Percentiles rank a stretch among this genome's conserved stretches.
Evolutionary conservation across 2,113 vertebrate genomes (phyloP).

Genomic region (Alosa alosa): DNA sequence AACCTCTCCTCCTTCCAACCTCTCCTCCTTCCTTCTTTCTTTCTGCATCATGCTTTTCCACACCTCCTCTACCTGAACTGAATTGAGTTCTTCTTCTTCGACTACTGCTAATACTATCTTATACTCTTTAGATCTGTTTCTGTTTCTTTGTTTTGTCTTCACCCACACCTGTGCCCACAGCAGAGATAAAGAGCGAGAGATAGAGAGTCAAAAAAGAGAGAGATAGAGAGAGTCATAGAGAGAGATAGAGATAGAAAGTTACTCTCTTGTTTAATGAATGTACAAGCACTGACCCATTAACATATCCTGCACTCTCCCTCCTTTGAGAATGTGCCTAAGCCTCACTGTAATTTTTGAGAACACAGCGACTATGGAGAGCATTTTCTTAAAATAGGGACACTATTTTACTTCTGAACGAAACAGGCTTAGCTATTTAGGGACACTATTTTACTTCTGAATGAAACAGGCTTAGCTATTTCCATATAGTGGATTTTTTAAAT

Average conservation of each 20-base stretch:
- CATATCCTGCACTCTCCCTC: no score
- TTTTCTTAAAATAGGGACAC: constrained; percentile 7
- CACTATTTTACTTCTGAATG: no score
- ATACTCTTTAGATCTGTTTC: background rate
- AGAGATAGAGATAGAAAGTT: no score
- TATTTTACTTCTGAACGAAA: background rate
- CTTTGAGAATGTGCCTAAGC: background rate
- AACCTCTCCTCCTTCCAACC: background rate
- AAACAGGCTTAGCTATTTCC: no score
- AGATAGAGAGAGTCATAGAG: no score
- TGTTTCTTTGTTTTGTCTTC: background rate
- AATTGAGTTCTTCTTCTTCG: no score
- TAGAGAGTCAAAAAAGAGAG: no score
- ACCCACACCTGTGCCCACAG: background rate
- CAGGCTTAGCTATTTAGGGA: background rate
- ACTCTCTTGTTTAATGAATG: no score
- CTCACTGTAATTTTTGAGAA: background rate
- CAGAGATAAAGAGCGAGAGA: no score
- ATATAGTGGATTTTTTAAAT: background rate
- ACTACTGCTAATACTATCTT: background rate
- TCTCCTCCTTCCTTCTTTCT: background rate
- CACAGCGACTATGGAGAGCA: background rate
- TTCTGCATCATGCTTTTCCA: background rate
- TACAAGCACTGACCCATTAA: no score
- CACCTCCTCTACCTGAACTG: no score